Conservation (phyloP, 1,140 invertebrate genomes). For the Heterodera schachtii region DNA sequence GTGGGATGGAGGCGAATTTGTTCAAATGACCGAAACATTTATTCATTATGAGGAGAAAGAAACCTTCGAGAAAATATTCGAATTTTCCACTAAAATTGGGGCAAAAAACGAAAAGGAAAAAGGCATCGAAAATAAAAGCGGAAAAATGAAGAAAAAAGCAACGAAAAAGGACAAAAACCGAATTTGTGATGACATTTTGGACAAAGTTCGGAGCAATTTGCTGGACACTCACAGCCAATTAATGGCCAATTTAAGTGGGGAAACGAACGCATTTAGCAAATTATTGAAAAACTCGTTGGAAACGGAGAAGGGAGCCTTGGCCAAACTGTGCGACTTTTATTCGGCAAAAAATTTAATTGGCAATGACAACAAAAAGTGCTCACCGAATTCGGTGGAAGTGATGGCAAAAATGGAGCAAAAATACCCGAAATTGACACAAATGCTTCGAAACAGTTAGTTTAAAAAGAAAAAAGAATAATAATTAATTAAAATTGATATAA, state of each 20-base stretch:
- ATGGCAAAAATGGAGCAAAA: neutral
- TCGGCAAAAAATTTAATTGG: neutral
- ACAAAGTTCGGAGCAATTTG: neutral
- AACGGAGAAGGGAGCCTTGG: neutral
- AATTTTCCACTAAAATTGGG: neutral
- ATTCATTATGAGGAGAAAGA: neutral
- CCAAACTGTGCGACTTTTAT: neutral
- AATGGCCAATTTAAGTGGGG: neutral
- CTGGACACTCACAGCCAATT: neutral
- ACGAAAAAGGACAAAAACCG: neutral
- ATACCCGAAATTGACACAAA: neutral
- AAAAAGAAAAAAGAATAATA: neutral
- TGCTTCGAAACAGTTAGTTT: neutral
- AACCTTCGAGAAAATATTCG: neutral
- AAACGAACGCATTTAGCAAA: neutral
- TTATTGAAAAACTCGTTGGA: neutral
- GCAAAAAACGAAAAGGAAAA: neutral
- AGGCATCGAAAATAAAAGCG: neutral
- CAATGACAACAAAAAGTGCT: neutral
- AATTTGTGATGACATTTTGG: neutral
- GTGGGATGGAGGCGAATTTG: neutral
- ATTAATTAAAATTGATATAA: neutral
- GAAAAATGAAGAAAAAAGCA: too few relatives aligned
- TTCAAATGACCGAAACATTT: neutral
- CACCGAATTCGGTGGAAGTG: neutral